Evolutionary conservation across 1,140 invertebrate genomes (phyloP), one percentile per base, ranked within the genome.

Genomic region (Orius laevigatus): DNA sequence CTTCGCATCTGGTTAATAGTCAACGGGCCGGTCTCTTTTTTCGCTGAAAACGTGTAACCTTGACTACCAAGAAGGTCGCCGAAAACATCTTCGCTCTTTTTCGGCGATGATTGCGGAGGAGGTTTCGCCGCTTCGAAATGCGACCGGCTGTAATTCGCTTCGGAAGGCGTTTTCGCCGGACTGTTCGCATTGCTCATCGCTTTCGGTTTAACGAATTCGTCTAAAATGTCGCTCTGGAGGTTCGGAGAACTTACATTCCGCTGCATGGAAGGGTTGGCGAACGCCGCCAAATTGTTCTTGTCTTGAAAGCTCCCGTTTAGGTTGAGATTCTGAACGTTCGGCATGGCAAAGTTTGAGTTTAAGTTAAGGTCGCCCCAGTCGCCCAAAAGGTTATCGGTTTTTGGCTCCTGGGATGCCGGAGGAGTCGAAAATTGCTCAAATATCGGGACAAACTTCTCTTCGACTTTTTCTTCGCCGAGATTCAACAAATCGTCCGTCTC

Each of bases 1-100:
- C 90, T 91, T 12, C 86, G 72, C 86, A 95, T 90, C 55, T 84
- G 84, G 60, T 89, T 92, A 51, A 95, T 90, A 1, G 89, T 92
- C 54, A 80, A 79, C 0, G 88, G 87, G 11, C 80, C 81, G 38
- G 74, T 64, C 46, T 84, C 76, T 48, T 80, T 81, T 56, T 82
- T 83, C 2, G 71, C 67, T 2, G 66, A 59, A 63, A 88, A 86
- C 46, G 79, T 78, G 57, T 91, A 93, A 0, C 84, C 84, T 59
- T 91, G 86, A 55, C 79, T 82, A 1, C 88, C 89, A 1, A 96
- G 67, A 9, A 95, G 65, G 65, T 95, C 90, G 11, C 82, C 86
- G 66, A 96, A 95, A 10, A 88, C 79, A 62, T 93, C 84, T 2
- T 70, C 73, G 19, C 53, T 40, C 49, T 68, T 69, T 1, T 67